Conservation (phyloP, 2,113 vertebrate species). For the Ramphastos sulfuratus region DNA sequence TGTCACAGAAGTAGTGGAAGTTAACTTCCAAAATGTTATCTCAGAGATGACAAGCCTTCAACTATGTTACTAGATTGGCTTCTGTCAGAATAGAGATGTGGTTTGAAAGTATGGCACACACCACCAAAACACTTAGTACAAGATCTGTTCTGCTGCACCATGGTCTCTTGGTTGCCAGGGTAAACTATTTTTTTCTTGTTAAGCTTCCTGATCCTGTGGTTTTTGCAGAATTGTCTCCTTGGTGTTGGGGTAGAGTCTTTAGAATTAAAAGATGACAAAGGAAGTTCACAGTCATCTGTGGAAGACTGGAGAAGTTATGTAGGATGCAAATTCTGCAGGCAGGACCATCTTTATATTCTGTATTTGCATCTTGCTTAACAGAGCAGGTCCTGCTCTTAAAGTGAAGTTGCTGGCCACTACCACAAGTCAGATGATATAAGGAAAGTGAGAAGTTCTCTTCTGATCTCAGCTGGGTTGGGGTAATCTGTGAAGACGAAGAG, state of each 20-base stretch:
- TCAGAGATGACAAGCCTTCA: too few relatives aligned
- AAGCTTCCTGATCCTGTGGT: not conserved
- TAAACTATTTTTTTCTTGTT: not conserved
- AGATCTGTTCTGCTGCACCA: not conserved
- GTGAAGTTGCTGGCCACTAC: not conserved
- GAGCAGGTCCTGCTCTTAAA: not conserved
- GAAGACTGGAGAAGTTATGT: not conserved
- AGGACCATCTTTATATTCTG: not conserved
- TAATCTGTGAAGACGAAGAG: not conserved
- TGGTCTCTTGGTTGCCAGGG: not conserved
- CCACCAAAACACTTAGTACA: not conserved
- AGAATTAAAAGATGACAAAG: not conserved
- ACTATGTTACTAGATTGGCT: too few relatives aligned
- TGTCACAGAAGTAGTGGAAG: not conserved
- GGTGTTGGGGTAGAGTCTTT: not conserved
- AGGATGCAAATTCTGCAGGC: not conserved
- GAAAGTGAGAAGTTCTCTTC: not conserved
- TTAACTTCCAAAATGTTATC: not conserved
- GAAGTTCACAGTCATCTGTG: not conserved
- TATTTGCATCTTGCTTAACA: not conserved
- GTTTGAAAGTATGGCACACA: not conserved
- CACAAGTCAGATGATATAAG: not conserved
- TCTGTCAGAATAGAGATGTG: not conserved
- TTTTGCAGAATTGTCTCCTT: not conserved
- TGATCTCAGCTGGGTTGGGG: not conserved